Evolutionary conservation across 2,113 vertebrate genomes (phyloP).

Genomic region (Colaptes auratus): DNA sequence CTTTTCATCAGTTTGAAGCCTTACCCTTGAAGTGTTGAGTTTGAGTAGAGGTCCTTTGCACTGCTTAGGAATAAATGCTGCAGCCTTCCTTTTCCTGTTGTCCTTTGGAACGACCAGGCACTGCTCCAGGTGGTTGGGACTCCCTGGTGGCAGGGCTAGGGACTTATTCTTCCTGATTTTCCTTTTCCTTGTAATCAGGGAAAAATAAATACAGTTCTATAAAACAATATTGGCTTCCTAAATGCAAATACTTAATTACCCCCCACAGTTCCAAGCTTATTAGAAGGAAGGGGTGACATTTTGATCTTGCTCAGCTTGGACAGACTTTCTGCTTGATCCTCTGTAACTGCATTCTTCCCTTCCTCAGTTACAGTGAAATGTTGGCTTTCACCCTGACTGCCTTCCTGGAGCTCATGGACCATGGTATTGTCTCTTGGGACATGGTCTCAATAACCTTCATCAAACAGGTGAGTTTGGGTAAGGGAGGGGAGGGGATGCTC

Average conservation of each 20-base stretch:
- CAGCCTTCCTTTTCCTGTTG: not conserved
- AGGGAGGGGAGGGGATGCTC: not conserved
- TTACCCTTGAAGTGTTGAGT: no score
- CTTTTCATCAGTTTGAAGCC: not conserved
- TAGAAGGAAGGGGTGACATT: not conserved
- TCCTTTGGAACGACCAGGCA: not conserved
- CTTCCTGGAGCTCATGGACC: slow-evolving; percentile 99
- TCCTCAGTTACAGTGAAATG: slow-evolving; percentile 94
- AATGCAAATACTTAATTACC: not conserved
- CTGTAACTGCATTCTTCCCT: not conserved
- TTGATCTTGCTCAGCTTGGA: not conserved
- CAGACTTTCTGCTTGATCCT: not conserved
- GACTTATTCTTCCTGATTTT: not conserved
- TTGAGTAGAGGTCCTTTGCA: no score
- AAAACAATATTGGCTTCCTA: not conserved
- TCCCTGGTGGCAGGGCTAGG: not conserved
- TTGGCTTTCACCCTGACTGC: slow-evolving; percentile 98
- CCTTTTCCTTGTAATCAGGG: not conserved
- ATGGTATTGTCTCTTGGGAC: slow-evolving; percentile 98
- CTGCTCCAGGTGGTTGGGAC: not conserved
- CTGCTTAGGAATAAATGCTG: not conserved
- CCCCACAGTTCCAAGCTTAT: not conserved
- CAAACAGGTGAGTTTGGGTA: slow-evolving; percentile 86
- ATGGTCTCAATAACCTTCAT: slow-evolving; percentile 96
- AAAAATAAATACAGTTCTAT: not conserved